Base-by-base conservation (phyloP, 2,113 vertebrate genomes). In the Sporophila hypoxantha region DNA sequence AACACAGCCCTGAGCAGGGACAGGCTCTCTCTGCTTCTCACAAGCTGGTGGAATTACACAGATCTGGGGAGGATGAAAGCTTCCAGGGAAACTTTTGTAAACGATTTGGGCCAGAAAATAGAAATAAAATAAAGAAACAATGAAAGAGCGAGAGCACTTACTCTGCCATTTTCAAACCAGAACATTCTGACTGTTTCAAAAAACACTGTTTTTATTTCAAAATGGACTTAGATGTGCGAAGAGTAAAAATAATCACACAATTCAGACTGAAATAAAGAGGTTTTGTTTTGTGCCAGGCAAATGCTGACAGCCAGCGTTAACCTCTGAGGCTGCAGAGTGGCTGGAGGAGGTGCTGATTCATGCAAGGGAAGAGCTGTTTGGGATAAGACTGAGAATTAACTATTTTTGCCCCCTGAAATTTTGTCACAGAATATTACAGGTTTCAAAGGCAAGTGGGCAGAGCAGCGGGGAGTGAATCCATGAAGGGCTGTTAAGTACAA, bases 391-490 rank as follows among this genome's bases (percentile, higher is more conserved):
- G 1, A 26, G 60, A 87, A 85, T 69, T 73, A 92, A 79, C 55
- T 59, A 1, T 1, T 32, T 82, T 89, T 76, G 27, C 55, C 82
- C 74, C 87, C 42, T 73, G 78, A 84, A 89, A 87, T 90, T 81
- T 78, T 76, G 67, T 55, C 32, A 20, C 47, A 13, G 60, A 73
- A 39, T 87, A 76, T 59, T 62, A 39, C 21, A 46, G 42, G 42
- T 82, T 92, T 87, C 91, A 82, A 66, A 88, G 82, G 78, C 49
- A 71, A 56, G 62, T 56, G 44, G 69, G 80, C 69, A 92, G 80
- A 67, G 4, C 16, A 46, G 50, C 4, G 1, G 50, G 62, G 62
- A 82, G 50, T 20, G 39, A 74, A 64, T 59, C 70, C 56, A 11
- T 19, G 59, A 69, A 59, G 55, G 66, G 55, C 42, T 76, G 2